These are phyloP conservation scores for Tringa solitaria DNA, from an alignment of 2,113 vertebrate genomes.

Conservation along the genomic window DNA sequence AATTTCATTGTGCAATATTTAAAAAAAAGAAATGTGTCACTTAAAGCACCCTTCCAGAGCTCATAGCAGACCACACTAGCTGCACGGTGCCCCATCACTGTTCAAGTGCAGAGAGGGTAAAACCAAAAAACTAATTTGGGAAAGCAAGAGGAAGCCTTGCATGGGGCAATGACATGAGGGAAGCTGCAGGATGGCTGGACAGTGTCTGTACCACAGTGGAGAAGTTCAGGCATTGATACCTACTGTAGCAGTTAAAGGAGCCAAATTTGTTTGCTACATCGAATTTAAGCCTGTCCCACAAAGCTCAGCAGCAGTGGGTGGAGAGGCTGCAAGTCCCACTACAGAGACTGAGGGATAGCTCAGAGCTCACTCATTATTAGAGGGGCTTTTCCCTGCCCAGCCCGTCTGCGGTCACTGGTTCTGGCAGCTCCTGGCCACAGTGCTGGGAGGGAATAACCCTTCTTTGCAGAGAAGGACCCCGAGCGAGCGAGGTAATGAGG, in stretches of 20 bases:
- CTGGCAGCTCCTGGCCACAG: neutral
- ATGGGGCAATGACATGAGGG: neutral
- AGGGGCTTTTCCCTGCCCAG: neutral
- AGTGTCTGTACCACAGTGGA: neutral
- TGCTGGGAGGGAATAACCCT: neutral
- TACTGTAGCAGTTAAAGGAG: neutral
- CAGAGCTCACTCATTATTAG: neutral
- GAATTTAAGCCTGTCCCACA: neutral
- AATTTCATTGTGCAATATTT: neutral
- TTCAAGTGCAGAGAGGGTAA: neutral
- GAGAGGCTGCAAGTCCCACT: neutral
- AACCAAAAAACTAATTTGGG: neutral
- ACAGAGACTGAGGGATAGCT: neutral
- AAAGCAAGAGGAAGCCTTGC: neutral
- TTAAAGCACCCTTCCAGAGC: conserved; percentile 12
- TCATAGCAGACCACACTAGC: neutral
- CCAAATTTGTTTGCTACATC: neutral
- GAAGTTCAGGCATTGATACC: neutral
- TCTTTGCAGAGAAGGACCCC: neutral
- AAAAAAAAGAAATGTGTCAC: neutral
- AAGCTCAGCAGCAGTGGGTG: neutral
- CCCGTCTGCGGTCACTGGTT: neutral
- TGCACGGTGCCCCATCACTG: neutral
- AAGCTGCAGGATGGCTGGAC: neutral
- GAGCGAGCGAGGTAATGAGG: neutral